phyloP scores from a whole-genome alignment of 2,113 vertebrate genomes.

The Peucedramus taeniatus region DNA sequence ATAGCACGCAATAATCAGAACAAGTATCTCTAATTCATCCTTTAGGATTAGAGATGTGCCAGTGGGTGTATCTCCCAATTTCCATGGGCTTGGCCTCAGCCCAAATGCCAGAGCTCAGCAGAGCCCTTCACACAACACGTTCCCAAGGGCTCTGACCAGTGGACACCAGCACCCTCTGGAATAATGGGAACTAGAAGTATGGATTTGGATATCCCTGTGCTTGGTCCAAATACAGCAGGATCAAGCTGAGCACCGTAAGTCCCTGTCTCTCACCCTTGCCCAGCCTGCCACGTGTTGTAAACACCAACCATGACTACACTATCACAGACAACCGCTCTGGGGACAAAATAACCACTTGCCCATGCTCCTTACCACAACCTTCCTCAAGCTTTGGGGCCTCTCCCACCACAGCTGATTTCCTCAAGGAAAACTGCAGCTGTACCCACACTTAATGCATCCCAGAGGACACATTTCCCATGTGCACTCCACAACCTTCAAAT shows the following conservation, averaged over 20 bases:
- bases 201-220: neutral
- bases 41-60: neutral
- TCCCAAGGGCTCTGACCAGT: neutral
- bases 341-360: neutral
- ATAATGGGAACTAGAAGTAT: neutral
- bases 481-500: neutral
- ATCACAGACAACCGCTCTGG: neutral
- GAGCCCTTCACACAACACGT: neutral
- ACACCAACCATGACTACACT: accelerated
- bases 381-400: neutral
- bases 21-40: neutral
- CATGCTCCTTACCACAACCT: neutral
- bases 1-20: neutral
- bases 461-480: neutral
- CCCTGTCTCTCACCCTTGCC: neutral
- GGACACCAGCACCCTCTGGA: neutral
- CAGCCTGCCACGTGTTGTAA: neutral
- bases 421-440: neutral
- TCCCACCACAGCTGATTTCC: neutral
- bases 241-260: neutral
- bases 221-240: accelerated
- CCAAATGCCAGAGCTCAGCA: neutral
- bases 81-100: neutral
- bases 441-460: neutral
- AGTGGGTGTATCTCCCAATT: neutral